These are phyloP conservation scores for Nothoprocta pentlandii DNA, from an alignment of 2,113 vertebrate species.

Conservation along the genomic window DNA sequence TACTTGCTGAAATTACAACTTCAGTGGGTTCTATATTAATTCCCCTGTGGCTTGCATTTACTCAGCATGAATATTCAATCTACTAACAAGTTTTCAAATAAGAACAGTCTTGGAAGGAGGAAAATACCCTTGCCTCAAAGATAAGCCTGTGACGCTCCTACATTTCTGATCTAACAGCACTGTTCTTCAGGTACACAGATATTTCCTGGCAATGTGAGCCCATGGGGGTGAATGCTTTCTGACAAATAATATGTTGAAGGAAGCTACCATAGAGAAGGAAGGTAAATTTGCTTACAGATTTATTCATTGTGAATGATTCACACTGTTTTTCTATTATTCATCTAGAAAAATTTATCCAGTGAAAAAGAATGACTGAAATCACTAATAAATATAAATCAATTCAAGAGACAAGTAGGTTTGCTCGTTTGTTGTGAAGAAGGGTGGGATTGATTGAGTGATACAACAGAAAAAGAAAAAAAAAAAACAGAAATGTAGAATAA, in stretches of 20 bases:
- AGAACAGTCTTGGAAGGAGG: not conserved
- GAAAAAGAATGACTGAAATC: not conserved
- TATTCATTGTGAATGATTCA: not conserved
- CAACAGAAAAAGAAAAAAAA: not conserved
- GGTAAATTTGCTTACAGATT: not conserved
- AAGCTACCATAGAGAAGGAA: not conserved
- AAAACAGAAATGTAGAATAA: not conserved
- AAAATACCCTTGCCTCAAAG: not conserved
- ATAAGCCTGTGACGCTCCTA: not conserved
- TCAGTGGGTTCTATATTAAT: not conserved
- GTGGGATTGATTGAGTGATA: not conserved
- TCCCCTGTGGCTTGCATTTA: not conserved
- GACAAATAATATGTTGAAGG: not conserved
- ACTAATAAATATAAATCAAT: conserved; percentile 27
- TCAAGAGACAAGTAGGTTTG: not conserved
- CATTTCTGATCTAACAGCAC: not conserved
- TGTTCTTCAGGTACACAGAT: not conserved
- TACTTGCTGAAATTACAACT: not conserved
- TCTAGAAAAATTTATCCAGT: conserved; percentile 50
- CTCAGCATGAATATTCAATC: not conserved
- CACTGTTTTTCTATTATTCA: conserved; percentile 3
- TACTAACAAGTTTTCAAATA: not conserved
- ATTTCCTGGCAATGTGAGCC: not conserved
- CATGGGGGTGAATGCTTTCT: not conserved
- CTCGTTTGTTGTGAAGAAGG: not conserved